A percentile compares a stretch with the other conserved stretches of the same genome.
These are phyloP conservation scores for Mythimna albipuncta DNA, from an alignment of 2,888 invertebrate species.

Conservation along the genomic window DNA sequence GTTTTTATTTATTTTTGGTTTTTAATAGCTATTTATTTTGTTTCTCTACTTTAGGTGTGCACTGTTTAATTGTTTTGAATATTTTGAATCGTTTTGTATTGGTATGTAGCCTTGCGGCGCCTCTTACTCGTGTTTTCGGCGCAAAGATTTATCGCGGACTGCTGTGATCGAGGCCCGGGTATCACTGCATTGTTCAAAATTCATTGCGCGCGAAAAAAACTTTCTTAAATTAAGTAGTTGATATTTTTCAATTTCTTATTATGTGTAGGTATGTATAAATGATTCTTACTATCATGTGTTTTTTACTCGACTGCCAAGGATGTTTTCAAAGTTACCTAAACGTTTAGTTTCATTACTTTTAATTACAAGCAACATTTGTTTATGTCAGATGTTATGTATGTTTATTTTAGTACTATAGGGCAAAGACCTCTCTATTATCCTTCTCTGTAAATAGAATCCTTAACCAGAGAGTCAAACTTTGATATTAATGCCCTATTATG, in stretches of 20 bases:
- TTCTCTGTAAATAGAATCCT: background rate
- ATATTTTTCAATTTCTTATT: background rate
- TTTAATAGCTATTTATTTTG: background rate
- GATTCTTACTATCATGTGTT: background rate
- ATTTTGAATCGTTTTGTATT: background rate
- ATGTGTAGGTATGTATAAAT: background rate
- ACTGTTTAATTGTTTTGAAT: background rate
- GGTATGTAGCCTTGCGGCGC: background rate
- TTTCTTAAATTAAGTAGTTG: background rate
- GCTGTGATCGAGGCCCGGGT: background rate
- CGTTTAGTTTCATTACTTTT: background rate
- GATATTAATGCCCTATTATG: too few relatives aligned
- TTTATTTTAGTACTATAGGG: background rate
- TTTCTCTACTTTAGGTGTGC: background rate
- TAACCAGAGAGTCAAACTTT: too few relatives aligned
- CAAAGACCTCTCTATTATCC: background rate
- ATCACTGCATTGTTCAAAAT: conserved; percentile 2
- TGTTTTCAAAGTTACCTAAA: too few relatives aligned
- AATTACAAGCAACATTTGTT: background rate
- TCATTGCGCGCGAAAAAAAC: conserved; percentile 3
- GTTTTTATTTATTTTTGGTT: background rate
- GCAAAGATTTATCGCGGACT: conserved; percentile 15
- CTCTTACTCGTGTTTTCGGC: conserved; percentile 2
- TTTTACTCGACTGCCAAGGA: too few relatives aligned
- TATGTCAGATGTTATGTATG: too few relatives aligned